Evolutionary conservation across 2,113 vertebrate species (phyloP).

Genomic region (Otocyon megalotis): DNA sequence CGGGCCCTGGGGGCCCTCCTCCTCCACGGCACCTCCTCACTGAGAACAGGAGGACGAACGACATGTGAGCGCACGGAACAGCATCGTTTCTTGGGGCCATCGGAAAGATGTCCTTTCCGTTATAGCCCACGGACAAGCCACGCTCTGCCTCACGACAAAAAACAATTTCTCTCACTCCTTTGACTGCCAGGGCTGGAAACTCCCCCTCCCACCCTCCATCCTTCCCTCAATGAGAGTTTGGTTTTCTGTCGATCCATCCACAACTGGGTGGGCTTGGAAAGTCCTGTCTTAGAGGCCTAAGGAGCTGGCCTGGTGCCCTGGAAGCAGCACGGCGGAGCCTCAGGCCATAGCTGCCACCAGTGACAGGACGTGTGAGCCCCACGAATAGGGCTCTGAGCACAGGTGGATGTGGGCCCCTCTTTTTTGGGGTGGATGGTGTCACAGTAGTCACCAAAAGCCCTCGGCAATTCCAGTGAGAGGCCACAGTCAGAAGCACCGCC

Average conservation of each 20-base stretch:
- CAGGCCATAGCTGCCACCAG: not conserved
- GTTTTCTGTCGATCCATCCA: not conserved
- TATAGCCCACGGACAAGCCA: not conserved
- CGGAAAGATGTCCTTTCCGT: not conserved
- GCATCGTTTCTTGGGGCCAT: not conserved
- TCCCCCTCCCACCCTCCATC: no score
- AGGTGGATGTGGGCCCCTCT: not conserved
- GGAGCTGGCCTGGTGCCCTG: not conserved
- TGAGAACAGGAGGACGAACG: not conserved
- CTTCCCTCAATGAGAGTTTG: not conserved
- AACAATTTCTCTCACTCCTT: not conserved
- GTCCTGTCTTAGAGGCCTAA: not conserved
- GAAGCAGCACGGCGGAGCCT: not conserved
- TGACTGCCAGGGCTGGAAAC: not conserved
- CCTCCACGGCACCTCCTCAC: not conserved
- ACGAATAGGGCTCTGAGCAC: not conserved
- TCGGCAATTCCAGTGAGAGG: not conserved
- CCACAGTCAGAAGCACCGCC: not conserved
- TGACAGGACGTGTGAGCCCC: not conserved
- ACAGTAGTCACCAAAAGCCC: not conserved
- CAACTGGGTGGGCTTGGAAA: not conserved
- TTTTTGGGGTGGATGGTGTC: not conserved
- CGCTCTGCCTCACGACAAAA: not conserved
- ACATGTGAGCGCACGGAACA: fast-evolving
- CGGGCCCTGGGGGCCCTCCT: not conserved